Conservation (phyloP, 1,140 invertebrate species). For the Anoplolepis gracilipes region DNA sequence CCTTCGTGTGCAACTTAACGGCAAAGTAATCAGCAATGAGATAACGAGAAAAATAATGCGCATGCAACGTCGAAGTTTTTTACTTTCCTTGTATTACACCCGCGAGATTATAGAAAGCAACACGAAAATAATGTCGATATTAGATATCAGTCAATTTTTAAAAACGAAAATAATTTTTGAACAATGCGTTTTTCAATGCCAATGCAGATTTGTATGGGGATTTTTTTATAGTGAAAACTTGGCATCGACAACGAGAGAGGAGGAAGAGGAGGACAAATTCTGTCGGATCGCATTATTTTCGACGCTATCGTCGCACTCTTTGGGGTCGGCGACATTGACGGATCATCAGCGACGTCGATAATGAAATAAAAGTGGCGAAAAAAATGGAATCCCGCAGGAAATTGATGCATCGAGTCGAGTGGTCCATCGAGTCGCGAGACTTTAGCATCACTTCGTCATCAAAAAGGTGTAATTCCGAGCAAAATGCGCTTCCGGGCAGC, state of each 20-base stretch:
- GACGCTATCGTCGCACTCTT: constrained; percentile 53
- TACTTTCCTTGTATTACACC: not conserved
- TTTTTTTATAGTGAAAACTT: constrained; percentile 25
- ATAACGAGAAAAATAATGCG: not conserved
- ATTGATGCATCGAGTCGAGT: constrained; percentile 55
- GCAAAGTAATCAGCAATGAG: constrained; percentile 4
- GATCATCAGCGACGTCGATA: constrained; percentile 55
- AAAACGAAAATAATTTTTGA: not conserved
- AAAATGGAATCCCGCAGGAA: constrained; percentile 40
- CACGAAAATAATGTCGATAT: not conserved
- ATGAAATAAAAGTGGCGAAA: constrained; percentile 67
- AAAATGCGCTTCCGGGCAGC: constrained; percentile 2
- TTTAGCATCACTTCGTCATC: constrained; percentile 39
- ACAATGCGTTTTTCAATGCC: not conserved
- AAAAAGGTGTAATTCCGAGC: constrained; percentile 46
- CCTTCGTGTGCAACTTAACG: not conserved
- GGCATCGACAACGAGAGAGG: not conserved
- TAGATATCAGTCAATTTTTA: constrained; percentile 1
- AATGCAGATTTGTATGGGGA: not conserved
- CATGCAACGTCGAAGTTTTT: not conserved
- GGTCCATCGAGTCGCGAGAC: constrained; percentile 28
- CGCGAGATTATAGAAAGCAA: not conserved
- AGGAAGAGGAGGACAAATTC: not conserved
- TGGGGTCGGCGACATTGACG: constrained; percentile 61
- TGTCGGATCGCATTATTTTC: constrained; percentile 51